Conservation (phyloP, 2,113 vertebrate species). For the Bungarus multicinctus region DNA sequence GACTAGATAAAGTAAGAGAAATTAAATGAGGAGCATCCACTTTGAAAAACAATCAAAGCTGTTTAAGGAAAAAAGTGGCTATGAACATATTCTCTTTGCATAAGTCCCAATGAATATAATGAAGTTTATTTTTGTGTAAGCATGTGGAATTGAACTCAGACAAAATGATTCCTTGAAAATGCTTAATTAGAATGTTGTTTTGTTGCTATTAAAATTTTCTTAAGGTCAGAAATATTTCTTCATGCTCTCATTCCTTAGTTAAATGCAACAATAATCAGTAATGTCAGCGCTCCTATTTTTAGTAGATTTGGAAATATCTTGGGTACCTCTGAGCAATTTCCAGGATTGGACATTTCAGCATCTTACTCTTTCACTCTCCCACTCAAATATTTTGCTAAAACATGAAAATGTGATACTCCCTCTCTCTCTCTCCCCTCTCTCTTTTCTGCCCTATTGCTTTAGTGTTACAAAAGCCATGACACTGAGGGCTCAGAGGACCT, state of each 20-base stretch:
- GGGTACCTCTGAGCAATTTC: conserved; percentile 50
- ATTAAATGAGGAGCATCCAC: not conserved
- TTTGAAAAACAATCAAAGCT: not conserved
- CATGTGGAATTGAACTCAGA: not conserved
- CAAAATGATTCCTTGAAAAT: not conserved
- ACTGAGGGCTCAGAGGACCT: not conserved
- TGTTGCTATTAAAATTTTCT: conserved; percentile 64
- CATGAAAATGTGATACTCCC: conserved; percentile 34
- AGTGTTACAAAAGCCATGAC: conserved; percentile 9
- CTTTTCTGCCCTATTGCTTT: conserved; percentile 8
- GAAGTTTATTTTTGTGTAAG: not conserved
- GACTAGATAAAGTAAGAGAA: not conserved
- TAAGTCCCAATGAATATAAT: not conserved
- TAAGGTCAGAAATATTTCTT: conserved; percentile 66
- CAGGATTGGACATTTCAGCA: conserved; percentile 28
- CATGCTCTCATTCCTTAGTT: conserved; percentile 50
- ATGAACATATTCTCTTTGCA: not conserved
- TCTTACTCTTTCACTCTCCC: not conserved
- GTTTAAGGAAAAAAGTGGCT: not conserved
- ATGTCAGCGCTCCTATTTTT: conserved; percentile 57
- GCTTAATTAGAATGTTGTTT: not conserved
- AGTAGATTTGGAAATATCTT: conserved; percentile 40
- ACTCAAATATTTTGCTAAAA: conserved; percentile 39
- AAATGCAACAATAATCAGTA: conserved; percentile 55
- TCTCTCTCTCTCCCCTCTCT: not conserved